Base-by-base conservation (phyloP, 2,797 vertebrate genomes). In the Alauda arvensis region DNA sequence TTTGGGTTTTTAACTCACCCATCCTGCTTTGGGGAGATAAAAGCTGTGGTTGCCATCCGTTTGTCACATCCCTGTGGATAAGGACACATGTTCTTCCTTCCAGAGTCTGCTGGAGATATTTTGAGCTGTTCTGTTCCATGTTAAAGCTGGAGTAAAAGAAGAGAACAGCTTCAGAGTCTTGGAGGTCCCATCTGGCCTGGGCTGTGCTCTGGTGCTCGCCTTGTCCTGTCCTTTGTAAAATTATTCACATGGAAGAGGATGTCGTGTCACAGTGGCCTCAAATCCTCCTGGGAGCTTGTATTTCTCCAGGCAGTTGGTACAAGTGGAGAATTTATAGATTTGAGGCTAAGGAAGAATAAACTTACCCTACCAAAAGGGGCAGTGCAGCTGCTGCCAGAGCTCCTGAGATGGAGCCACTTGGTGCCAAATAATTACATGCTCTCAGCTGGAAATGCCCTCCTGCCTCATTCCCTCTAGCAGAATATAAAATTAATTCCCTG, bases 401-500 rank as follows among this genome's bases (percentile, higher is more conserved):
- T 80, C 76, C 52, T 39, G 77, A 71, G 93, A 45, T 66, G 66
- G 61, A 91, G 56, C 52, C 45, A 42, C 14, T 76, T 52, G 37
- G 24, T 93, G 90, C 93, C 87, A 92, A 87, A 52, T 85, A 68
- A 87, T 92, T 87, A 52, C 4, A 15, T 17, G 40, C 62, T 83
- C 84, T 87, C 76, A 81, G 67, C 69, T 90, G 89, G 92, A 66
- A 90, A 87, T 53, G 62, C 65, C 24, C 24, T 57, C 42, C 70
- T 91, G 55, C 92, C 65, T 85, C 31, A 4, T 85, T 90, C 82
- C 82, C 74, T 87, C 69, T 33, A 67, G 90, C 85, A 83, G 80
- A 87, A 90, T 62, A 69, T 24, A 34, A 81, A 85, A 66, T 69
- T 81, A 83, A 93, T 92, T 92, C 91, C 77, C 56, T 89, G 67